Conservation (phyloP, 2,797 vertebrate genomes). For the Linurgus olivaceus region DNA sequence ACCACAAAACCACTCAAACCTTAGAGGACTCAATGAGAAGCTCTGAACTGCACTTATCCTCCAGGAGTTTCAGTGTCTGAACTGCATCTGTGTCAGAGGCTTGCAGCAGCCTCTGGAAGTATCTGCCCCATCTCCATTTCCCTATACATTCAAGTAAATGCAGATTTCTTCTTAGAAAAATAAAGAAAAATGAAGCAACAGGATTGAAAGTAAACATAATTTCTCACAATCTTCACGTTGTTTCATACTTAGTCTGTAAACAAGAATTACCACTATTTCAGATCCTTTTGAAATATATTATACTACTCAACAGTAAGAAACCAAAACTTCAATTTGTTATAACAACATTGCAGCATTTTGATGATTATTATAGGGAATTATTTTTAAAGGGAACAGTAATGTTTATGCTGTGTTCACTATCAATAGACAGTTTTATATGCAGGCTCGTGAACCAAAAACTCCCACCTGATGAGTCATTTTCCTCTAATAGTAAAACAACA, state of each 20-base stretch:
- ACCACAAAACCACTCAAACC: background rate
- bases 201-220: background rate
- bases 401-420: background rate
- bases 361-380: background rate
- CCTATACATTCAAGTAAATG: background rate
- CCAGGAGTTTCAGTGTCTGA: background rate
- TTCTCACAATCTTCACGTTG: background rate
- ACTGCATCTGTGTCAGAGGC: background rate
- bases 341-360: background rate
- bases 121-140: background rate
- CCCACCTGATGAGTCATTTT: conserved; percentile 51
- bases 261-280: background rate
- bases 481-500: conserved; percentile 40
- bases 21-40: background rate
- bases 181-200: background rate
- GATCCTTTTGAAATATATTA: background rate
- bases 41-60: background rate
- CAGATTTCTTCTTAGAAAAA: background rate
- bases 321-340: background rate
- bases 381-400: conserved; percentile 28
- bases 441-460: conserved; percentile 6
- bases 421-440: conserved; percentile 17
- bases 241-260: background rate
- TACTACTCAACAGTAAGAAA: background rate
- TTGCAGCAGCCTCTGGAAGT: background rate